These are phyloP conservation scores for Calidris pugnax DNA, from an alignment of 2,113 vertebrate species.

Conservation along the genomic window DNA sequence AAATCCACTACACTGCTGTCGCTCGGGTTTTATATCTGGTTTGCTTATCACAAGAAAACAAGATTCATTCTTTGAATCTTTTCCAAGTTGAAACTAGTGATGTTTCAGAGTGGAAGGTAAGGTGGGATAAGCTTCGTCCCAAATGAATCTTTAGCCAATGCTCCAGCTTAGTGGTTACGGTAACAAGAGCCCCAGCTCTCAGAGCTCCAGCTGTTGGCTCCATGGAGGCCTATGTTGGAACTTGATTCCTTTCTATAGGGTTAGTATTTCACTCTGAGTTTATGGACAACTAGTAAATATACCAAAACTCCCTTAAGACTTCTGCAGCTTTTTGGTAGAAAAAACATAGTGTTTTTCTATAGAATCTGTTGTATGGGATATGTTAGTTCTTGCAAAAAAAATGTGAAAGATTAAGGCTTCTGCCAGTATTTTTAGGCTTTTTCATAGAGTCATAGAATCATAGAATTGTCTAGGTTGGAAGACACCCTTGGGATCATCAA, in stretches of 20 bases:
- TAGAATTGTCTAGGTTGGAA: too few relatives aligned
- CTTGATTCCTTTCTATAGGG: background rate
- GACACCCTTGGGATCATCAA: too few relatives aligned
- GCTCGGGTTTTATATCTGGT: background rate
- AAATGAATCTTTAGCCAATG: background rate
- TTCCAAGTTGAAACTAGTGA: background rate
- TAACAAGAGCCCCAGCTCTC: background rate
- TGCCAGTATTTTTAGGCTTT: background rate
- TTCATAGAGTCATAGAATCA: background rate
- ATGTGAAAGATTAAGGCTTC: background rate
- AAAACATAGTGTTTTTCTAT: background rate
- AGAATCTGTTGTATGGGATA: background rate
- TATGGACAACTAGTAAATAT: background rate
- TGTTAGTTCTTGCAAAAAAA: background rate
- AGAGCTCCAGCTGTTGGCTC: background rate
- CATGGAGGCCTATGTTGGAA: background rate
- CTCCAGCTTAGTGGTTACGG: accelerated
- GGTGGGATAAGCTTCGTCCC: background rate
- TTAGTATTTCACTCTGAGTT: background rate
- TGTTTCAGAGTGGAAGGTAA: background rate
- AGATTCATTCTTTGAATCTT: background rate
- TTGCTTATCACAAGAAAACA: background rate
- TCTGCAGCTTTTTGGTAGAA: background rate
- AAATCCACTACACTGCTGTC: background rate
- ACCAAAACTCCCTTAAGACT: background rate